Conservation (phyloP, 2,888 invertebrate genomes). For the Acrocera orbiculus region DNA sequence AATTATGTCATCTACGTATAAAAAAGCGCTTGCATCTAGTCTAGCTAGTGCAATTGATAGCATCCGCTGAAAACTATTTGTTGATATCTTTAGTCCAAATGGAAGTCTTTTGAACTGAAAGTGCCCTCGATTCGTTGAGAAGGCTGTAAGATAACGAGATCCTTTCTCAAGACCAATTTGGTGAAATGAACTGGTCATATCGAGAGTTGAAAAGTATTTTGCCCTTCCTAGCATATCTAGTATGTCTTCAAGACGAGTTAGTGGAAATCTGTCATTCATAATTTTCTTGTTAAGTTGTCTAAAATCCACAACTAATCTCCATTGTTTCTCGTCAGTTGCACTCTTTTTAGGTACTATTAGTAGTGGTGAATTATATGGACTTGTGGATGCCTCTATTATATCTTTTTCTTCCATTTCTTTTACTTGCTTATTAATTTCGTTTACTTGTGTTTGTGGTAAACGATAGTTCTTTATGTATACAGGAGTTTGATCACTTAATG, state of each 20-base stretch:
- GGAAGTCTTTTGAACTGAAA: constrained; percentile 6
- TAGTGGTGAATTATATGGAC: constrained; percentile 11
- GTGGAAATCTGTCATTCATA: constrained; percentile 9
- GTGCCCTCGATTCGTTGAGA: not conserved
- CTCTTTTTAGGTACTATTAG: constrained; percentile 10
- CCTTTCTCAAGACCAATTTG: not conserved
- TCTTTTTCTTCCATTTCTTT: constrained; percentile 4
- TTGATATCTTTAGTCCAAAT: constrained; percentile 7
- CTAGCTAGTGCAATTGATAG: constrained; percentile 5
- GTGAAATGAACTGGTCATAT: constrained; percentile 10
- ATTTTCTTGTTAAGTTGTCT: constrained; percentile 4
- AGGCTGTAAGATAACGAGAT: not conserved
- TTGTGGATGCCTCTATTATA: constrained; percentile 9
- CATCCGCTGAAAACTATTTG: constrained; percentile 6
- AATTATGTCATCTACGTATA: constrained; percentile 12
- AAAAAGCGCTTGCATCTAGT: constrained; percentile 4
- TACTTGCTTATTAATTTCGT: constrained; percentile 2
- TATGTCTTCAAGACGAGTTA: constrained; percentile 7
- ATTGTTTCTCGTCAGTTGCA: constrained; percentile 5
- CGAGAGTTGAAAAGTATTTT: constrained; percentile 10
- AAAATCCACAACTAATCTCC: constrained; percentile 3
- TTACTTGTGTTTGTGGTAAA: not conserved
- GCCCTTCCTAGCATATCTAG: constrained; percentile 9
- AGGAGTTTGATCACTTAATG: not conserved
- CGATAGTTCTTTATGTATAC: not conserved